Evolutionary conservation across 2,797 vertebrate genomes (phyloP), one percentile per base, ranked within the genome.

Genomic region (Sebastes nivosus): DNA sequence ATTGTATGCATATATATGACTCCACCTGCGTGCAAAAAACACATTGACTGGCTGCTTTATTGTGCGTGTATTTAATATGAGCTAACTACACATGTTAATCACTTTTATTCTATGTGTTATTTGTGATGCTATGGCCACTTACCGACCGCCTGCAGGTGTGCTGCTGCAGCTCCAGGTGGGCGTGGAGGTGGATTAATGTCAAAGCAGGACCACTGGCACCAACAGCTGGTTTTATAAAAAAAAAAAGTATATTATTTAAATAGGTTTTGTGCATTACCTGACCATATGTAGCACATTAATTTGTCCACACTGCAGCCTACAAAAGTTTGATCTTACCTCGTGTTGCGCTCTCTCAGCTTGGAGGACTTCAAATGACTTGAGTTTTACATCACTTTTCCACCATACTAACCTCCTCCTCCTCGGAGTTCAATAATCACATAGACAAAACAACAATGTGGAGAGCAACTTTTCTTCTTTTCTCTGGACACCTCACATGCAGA

Each of bases 241-340:
- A 1, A 12, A 12, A 54, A 72, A 29, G 32, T 54, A 3, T 30
- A 67, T n/a, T 14, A 50, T 66, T 30, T 14, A 32, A 72, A 29
- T 6, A 68, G 11, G 16, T 24, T 67, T 63, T 73, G 20, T 16
- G 20, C 38, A 24, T 67, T 12, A 34, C 27, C 16, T 46, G 32
- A 2, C 12, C 20, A 12, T 20, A 7, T n/a, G 3, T 67, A 11
- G 4, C n/a, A 8, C 58, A 3, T 57, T 0, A 12, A 77, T 68
- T 27, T 6, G 1, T 2, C 20, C 29, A 22, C 6, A 59, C 6
- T 14, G 29, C 8, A 52, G n/a, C 59, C n/a, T 1, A 50, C 7
- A 70, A 8, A 52, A 27, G 7, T 4, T 30, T 34, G 10, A 67
- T 46, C 81, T 77, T 88, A 91, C 87, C 89, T 89, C 10, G n/a